Evolutionary conservation across 2,113 vertebrate genomes (phyloP).

Genomic region (Pedionomus torquatus): DNA sequence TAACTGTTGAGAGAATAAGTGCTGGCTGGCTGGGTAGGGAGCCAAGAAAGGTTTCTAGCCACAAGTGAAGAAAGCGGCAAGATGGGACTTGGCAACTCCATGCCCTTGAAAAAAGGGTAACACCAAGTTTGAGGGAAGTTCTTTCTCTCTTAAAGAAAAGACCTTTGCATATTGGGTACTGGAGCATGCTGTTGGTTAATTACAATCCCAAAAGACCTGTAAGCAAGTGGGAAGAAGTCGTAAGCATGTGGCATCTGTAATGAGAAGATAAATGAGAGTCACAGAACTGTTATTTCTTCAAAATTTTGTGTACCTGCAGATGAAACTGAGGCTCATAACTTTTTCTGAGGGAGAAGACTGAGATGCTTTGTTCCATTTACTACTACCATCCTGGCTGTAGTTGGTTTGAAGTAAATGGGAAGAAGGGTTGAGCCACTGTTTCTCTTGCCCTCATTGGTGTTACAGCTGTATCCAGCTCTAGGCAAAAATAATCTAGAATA

Average conservation of each 20-base stretch:
- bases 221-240: neutral
- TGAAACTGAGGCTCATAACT: neutral
- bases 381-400: neutral
- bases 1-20: slow-evolving; percentile 61
- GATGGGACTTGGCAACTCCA: neutral
- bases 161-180: neutral
- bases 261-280: neutral
- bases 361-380: neutral
- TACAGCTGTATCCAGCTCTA: neutral
- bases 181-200: neutral
- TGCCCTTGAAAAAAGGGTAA: neutral
- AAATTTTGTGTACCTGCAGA: neutral
- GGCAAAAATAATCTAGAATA: neutral
- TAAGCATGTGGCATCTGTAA: neutral
- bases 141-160: neutral
- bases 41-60: slow-evolving; percentile 40
- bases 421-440: neutral
- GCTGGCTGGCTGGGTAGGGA: neutral
- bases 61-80: neutral
- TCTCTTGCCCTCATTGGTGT: neutral
- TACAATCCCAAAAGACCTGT: neutral
- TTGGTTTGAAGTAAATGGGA: neutral
- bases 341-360: neutral
- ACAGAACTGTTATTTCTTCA: neutral
- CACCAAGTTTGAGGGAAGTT: neutral